A percentile compares a stretch with the other conserved stretches of the same genome.
These are phyloP conservation scores for Canis aureus DNA, from an alignment of 2,113 vertebrate genomes.

Conservation along the genomic window DNA sequence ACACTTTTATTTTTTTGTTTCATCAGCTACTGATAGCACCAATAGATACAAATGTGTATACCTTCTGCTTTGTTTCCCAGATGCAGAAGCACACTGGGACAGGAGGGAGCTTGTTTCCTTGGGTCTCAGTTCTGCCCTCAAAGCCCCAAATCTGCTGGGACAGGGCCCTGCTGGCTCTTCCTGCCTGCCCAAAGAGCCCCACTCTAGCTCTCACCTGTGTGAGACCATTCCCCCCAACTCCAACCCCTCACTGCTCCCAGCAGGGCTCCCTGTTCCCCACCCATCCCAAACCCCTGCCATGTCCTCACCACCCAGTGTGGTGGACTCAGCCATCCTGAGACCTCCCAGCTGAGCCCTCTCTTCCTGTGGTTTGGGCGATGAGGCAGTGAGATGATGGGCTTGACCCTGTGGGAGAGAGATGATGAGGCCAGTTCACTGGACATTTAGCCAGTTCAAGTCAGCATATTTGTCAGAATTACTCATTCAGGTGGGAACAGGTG, in stretches of 20 bases:
- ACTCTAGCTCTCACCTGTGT: neutral
- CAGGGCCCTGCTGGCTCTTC: neutral
- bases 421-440: neutral
- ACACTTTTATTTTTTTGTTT: neutral
- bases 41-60: neutral
- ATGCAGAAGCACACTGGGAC: neutral
- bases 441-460: neutral
- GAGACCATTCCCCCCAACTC: no score
- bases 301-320: neutral
- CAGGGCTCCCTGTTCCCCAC: no score
- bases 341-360: accelerated
- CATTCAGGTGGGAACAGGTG: neutral
- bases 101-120: neutral
- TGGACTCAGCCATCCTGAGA: neutral
- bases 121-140: neutral
- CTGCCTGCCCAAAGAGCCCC: neutral
- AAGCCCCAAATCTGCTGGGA: neutral
- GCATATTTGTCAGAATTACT: neutral
- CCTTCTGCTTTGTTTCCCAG: neutral
- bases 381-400: neutral
- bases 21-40: neutral
- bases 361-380: neutral
- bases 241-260: neutral
- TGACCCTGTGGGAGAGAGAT: neutral
- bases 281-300: neutral